phyloP scores from a whole-genome alignment of 1,140 invertebrate species.

The Ceratitis capitata region DNA sequence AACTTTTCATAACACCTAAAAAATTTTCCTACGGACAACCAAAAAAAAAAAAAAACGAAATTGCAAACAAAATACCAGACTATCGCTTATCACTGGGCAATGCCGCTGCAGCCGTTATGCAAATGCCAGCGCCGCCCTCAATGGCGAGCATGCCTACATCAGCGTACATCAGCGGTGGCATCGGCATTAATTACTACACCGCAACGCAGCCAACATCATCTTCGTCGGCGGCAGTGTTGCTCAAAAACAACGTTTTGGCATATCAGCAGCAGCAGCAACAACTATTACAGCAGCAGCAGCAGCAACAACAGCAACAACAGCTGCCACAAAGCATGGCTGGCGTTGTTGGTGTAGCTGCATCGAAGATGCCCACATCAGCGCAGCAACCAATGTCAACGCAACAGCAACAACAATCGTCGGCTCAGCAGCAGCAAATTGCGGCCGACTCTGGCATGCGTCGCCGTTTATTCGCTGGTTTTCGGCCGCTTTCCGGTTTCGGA shows the following conservation, averaged over 20 bases:
- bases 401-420: conserved; percentile 39
- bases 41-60: background rate
- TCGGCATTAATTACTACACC: conserved; percentile 63
- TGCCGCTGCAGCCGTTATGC: background rate
- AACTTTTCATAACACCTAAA: background rate
- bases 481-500: conserved; percentile 78
- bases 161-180: conserved; percentile 60
- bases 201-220: conserved; percentile 39
- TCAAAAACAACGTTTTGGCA: conserved; percentile 45
- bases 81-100: conserved; percentile 12
- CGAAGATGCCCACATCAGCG: too few relatives aligned
- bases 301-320: conserved; percentile 25
- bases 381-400: conserved; percentile 3
- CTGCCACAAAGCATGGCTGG: background rate
- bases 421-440: conserved; percentile 25
- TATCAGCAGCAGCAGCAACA: conserved; percentile 19
- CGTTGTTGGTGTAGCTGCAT: too few relatives aligned
- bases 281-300: conserved; percentile 33
- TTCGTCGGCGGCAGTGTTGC: too few relatives aligned
- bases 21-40: conserved; percentile 48
- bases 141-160: conserved; percentile 59
- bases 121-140: conserved; percentile 47
- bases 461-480: conserved; percentile 78
- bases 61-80: background rate
- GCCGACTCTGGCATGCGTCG: conserved; percentile 70